phyloP scores from a whole-genome alignment of 1,140 invertebrate species.

The Camponotus floridanus region DNA sequence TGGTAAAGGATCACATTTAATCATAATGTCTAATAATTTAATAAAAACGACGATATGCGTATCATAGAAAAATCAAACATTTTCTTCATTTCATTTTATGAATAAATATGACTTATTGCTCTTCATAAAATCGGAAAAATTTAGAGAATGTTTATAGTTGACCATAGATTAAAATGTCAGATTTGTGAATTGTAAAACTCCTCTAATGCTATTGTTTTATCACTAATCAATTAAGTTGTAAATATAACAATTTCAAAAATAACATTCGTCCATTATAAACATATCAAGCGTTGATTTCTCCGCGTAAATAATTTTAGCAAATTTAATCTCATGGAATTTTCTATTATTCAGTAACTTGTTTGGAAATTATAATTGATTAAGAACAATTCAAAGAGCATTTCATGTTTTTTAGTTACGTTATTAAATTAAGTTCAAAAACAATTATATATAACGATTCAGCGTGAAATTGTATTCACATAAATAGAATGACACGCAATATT shows the following conservation, averaged over 20 bases:
- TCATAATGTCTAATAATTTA: constrained; percentile 14
- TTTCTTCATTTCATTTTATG: too few relatives aligned
- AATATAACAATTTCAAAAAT: not conserved
- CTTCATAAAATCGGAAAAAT: not conserved
- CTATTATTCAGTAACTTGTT: not conserved
- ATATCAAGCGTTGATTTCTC: too few relatives aligned
- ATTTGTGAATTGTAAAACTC: not conserved
- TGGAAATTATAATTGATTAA: constrained; percentile 1
- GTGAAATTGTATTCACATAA: not conserved
- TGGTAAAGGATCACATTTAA: not conserved
- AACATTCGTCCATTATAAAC: too few relatives aligned
- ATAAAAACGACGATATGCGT: not conserved
- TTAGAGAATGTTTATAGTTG: not conserved
- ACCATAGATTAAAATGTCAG: not conserved
- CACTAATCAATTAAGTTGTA: not conserved
- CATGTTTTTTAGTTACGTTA: not conserved
- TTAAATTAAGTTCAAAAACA: not conserved
- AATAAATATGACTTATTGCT: not conserved
- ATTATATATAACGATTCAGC: not conserved
- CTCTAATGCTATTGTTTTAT: not conserved
- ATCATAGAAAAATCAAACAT: not conserved
- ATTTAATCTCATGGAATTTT: not conserved
- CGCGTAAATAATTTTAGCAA: not conserved
- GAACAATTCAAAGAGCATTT: not conserved
- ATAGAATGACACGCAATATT: not conserved